phyloP scores from a whole-genome alignment of 2,113 vertebrate species.

The Pseudopipra pipra region DNA sequence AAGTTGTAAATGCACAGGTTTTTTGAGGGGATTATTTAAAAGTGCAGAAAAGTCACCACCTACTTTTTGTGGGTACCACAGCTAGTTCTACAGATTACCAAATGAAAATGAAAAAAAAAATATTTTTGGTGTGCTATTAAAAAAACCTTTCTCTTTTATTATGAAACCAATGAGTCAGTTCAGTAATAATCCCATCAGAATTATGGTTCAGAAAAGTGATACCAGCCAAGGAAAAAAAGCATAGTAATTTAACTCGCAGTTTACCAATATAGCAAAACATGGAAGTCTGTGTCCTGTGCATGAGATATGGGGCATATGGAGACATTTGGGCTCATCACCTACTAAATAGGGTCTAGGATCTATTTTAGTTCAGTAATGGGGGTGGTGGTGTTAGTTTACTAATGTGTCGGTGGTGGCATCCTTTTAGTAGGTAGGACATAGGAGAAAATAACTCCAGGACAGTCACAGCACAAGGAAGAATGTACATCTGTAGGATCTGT shows the following conservation, averaged over 20 bases:
- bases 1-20: neutral
- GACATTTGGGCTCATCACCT: neutral
- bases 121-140: neutral
- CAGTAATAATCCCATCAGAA: neutral
- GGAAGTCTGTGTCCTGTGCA: neutral
- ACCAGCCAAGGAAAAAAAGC: neutral
- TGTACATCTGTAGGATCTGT: fast-evolving
- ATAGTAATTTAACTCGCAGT: neutral
- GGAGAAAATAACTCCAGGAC: neutral
- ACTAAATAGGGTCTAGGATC: neutral
- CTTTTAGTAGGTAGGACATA: neutral
- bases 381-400: neutral
- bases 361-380: neutral
- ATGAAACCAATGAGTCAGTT: neutral
- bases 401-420: neutral
- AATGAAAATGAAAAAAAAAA: neutral
- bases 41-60: neutral
- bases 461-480: fast-evolving
- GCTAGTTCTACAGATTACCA: neutral
- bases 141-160: neutral
- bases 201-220: neutral
- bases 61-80: neutral
- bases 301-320: neutral
- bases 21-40: neutral
- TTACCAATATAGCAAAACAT: neutral